Conservation (phyloP, 2,113 vertebrate species). For the Entelurus aequoreus region DNA sequence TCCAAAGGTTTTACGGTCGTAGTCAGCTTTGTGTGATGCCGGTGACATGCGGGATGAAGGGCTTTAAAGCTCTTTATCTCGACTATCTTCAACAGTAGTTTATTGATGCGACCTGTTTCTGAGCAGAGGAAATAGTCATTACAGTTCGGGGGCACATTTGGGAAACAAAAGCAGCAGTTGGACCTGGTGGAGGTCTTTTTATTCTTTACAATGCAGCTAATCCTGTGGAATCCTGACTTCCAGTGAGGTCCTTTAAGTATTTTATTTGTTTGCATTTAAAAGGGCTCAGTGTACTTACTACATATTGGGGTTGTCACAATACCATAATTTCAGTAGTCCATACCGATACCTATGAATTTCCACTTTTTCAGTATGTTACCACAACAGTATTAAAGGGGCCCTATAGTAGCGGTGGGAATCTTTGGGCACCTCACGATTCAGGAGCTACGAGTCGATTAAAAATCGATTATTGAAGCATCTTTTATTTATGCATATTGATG, state of each 20-base stretch:
- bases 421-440: no score
- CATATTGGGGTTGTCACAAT: no score
- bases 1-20: slow-evolving; percentile 19
- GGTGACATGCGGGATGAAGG: background rate
- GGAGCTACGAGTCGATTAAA: no score
- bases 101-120: background rate
- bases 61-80: background rate
- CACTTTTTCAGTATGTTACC: no score
- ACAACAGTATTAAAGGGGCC: no score
- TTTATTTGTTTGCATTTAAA: background rate
- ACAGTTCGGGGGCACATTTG: background rate
- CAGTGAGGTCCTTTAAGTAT: background rate
- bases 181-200: background rate
- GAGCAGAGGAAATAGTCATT: background rate
- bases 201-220: background rate
- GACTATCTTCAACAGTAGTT: background rate
- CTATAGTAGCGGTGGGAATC: no score
- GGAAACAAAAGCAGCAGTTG: background rate
- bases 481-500: no score
- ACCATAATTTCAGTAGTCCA: no score
- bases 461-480: no score
- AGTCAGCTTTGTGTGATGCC: background rate
- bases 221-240: slow-evolving; percentile 2
- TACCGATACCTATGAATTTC: no score
- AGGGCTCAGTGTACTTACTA: background rate